Conservation (phyloP, 2,797 vertebrate species). For the Tamandua tetradactyla region DNA sequence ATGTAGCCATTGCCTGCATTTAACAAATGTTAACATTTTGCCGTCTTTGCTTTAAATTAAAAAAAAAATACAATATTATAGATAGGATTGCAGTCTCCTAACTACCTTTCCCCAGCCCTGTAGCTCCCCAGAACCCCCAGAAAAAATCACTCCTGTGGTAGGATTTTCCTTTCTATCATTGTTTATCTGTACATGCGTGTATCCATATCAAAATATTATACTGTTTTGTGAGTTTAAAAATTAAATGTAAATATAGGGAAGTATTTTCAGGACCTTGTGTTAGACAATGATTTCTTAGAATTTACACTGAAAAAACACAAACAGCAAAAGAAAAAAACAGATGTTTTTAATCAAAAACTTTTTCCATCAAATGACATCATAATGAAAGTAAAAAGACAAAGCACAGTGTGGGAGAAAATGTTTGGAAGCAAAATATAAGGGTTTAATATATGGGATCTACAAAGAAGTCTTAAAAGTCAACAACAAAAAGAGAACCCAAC, state of each 20-base stretch:
- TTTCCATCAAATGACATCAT: too few species aligned
- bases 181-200: background rate
- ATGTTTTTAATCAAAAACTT: too few species aligned
- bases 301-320: too few species aligned
- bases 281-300: too few species aligned
- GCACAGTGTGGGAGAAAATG: too few species aligned
- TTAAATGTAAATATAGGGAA: background rate
- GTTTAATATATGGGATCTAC: too few species aligned
- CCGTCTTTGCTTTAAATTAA: slow-evolving; percentile 6
- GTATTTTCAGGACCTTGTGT: too few species aligned
- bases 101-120: background rate
- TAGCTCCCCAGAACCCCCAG: background rate
- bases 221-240: slow-evolving; percentile 39
- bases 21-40: background rate
- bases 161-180: background rate
- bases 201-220: background rate
- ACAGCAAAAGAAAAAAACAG: too few species aligned
- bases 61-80: background rate
- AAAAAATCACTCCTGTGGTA: background rate
- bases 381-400: too few species aligned
- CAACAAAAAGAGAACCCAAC: too few species aligned
- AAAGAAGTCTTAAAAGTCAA: too few species aligned
- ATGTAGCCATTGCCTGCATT: background rate
- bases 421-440: too few species aligned
- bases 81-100: background rate